Evolutionary conservation across 2,797 vertebrate genomes (phyloP).

Genomic region (Rhabdophis nuchalis): DNA sequence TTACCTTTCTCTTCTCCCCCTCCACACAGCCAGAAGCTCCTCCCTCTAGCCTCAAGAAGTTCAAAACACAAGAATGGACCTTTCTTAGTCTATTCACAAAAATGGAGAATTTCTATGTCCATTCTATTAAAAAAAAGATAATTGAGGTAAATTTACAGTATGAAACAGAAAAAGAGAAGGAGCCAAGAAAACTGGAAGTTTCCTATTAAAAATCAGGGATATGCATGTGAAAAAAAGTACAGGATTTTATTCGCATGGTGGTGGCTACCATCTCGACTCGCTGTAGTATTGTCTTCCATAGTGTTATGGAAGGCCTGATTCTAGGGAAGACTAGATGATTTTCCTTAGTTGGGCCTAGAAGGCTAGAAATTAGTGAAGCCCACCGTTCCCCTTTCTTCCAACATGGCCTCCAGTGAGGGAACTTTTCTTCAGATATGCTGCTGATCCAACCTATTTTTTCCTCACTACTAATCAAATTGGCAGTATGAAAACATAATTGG

Average conservation of each 20-base stretch:
- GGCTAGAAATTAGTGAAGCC: neutral
- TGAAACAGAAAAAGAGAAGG: neutral
- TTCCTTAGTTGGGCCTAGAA: neutral
- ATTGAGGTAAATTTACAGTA: neutral
- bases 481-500: conserved; percentile 12
- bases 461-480: neutral
- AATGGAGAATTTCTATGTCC: neutral
- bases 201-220: neutral
- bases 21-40: too few relatives aligned
- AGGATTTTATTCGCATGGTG: neutral
- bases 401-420: neutral
- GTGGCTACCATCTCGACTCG: neutral
- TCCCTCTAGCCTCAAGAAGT: too few relatives aligned
- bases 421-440: neutral
- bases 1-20: too few relatives aligned
- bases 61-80: too few relatives aligned
- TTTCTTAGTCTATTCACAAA: neutral
- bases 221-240: neutral
- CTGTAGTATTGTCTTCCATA: neutral
- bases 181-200: neutral
- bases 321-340: neutral
- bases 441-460: neutral
- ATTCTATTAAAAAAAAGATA: neutral
- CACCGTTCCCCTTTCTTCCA: neutral
- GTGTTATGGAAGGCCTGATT: too few relatives aligned